Evolutionary conservation across 2,113 vertebrate genomes (phyloP), one percentile per base, ranked within the genome.

Genomic region (Acanthochromis polyacanthus): DNA sequence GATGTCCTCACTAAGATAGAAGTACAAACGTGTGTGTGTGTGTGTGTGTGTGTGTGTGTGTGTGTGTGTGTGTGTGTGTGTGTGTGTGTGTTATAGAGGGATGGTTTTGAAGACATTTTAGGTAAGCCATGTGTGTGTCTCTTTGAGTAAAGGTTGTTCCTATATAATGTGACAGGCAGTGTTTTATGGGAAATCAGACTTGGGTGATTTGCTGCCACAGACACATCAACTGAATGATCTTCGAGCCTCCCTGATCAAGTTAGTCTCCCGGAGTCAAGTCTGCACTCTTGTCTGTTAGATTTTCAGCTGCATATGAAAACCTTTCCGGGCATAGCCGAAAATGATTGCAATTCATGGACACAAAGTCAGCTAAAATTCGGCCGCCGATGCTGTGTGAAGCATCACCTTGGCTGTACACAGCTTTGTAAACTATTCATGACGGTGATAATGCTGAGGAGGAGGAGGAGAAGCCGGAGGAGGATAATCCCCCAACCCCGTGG

Each of bases 111-210:
- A 46, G 38, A 71, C 19, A 53, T 79, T 60, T 60, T 46, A 2
- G 36, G 50, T 53, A n/a, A 52, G 36, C 9, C 1, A 2, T 59
- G 57, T 85, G 85, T 86, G 87, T 71, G 93, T 90, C 51, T 63
- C n/a, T 30, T 61, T 94, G 93, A 95, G 93, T 91, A 94, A 94
- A 86, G 61, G n/a, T 77, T 76, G 87, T 86, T 81, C 82, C 89
- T 88, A 90, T 92, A 88, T 71, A 78, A 84, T 85, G 62, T 93
- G 92, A 95, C 93, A 95, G 88, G 59, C 83, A 71, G 70, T 64
- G 78, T 85, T 67, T 85, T 81, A 75, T 84, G 77, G 88, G 75
- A 92, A 85, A 75, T 73, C 66, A 86, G 59, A 71, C 83, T 45
- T 71, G 86, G 53, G 83, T 91, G 78, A 89, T 86, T 91, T 73